Evolutionary conservation across 2,113 vertebrate species (phyloP).

Genomic region (Gavia stellata): DNA sequence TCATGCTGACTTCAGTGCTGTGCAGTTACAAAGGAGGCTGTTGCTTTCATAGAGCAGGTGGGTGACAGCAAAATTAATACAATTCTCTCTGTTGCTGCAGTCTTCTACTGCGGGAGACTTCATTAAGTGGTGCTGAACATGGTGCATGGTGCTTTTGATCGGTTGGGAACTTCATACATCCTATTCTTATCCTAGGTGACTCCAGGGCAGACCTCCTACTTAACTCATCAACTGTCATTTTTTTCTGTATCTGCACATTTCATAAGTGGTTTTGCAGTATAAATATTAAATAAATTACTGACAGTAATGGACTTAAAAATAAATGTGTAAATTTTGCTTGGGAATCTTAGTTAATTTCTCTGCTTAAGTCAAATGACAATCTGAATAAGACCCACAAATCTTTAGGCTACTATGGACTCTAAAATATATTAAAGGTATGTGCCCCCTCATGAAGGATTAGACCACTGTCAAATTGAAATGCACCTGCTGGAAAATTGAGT

Average conservation of each 20-base stretch:
- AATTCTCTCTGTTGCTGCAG: background rate
- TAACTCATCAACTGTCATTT: background rate
- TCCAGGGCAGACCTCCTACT: background rate
- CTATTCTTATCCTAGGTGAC: background rate
- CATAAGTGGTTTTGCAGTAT: background rate
- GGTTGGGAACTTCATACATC: background rate
- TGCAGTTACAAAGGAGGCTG: background rate
- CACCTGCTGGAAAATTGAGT: background rate
- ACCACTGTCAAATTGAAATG: background rate
- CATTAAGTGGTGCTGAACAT: background rate
- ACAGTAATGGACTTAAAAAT: background rate
- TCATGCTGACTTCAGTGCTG: background rate
- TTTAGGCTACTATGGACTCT: background rate
- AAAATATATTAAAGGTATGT: background rate
- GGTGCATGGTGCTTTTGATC: background rate
- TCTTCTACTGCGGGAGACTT: background rate
- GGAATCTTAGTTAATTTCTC: background rate
- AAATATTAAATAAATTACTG: background rate
- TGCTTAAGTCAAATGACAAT: background rate
- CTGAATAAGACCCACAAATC: background rate
- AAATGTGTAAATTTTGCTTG: background rate
- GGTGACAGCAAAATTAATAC: background rate
- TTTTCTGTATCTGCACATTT: background rate
- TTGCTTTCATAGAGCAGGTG: background rate
- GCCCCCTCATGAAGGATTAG: background rate